Percentiles rank a stretch among this genome's conserved stretches.
phyloP scores from a whole-genome alignment of 2,797 vertebrate species.

The Anas flavirostris region DNA sequence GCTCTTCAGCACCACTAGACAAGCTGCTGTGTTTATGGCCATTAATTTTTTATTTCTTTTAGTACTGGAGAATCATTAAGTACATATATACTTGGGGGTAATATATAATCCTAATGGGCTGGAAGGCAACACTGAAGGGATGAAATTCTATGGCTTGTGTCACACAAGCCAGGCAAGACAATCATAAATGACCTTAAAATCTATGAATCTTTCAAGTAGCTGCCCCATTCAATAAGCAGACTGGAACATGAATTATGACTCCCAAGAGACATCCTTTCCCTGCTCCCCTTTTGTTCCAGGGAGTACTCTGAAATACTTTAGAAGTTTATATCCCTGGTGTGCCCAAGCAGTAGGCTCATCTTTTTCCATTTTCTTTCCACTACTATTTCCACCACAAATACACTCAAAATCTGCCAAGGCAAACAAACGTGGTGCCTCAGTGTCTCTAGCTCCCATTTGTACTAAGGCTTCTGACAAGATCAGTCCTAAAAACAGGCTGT shows the following conservation, averaged over 20 bases:
- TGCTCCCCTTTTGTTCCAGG: slow-evolving; percentile 30
- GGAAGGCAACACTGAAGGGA: slow-evolving; percentile 30
- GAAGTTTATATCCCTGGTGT: not conserved
- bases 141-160: slow-evolving; percentile 55
- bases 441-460: not conserved
- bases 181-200: slow-evolving; percentile 65
- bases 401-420: not conserved
- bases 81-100: slow-evolving; percentile 19
- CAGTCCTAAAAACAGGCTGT: not conserved
- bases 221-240: slow-evolving; percentile 56
- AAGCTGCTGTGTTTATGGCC: slow-evolving; percentile 8
- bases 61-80: slow-evolving; percentile 42
- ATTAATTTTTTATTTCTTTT: slow-evolving; percentile 30
- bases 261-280: not conserved
- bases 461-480: not conserved
- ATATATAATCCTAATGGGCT: slow-evolving; percentile 47
- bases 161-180: slow-evolving; percentile 54
- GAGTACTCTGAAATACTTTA: slow-evolving; percentile 15
- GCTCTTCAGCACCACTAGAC: not conserved
- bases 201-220: slow-evolving; percentile 62
- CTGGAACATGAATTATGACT: slow-evolving; percentile 43
- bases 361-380: not conserved
- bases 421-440: not conserved
- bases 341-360: not conserved
- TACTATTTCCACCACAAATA: not conserved